These are phyloP conservation scores for Lagopus leucura DNA, from an alignment of 2,113 vertebrate genomes.

Conservation along the genomic window DNA sequence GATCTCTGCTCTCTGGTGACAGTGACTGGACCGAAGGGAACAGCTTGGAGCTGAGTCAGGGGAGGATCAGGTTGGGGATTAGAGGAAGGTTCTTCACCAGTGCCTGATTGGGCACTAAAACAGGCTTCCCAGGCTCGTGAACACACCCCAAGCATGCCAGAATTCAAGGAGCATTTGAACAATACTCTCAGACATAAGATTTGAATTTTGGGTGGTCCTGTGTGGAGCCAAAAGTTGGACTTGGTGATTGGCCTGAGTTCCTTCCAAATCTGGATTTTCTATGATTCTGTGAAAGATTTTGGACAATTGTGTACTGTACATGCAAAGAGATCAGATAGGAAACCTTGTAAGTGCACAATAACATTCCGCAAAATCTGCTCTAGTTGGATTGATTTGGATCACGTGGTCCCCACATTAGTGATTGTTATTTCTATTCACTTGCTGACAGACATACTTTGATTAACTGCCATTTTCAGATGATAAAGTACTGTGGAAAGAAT, in stretches of 20 bases:
- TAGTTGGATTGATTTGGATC: neutral
- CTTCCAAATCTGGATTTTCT: neutral
- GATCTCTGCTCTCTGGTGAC: neutral
- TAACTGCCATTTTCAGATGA: neutral
- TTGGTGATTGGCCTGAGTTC: neutral
- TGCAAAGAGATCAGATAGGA: neutral
- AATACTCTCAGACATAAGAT: neutral
- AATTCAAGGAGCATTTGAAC: neutral
- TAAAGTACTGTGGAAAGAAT: fast-evolving
- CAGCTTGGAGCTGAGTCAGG: neutral
- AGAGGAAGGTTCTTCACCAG: neutral
- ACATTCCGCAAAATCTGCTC: neutral
- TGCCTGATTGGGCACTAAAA: neutral
- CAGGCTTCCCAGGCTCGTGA: neutral
- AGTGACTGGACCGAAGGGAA: neutral
- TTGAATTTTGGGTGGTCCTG: neutral
- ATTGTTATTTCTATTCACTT: neutral
- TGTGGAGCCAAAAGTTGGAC: neutral
- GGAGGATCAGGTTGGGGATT: neutral
- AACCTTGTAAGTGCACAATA: neutral
- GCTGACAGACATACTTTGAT: neutral
- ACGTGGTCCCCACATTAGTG: neutral
- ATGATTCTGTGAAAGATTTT: neutral
- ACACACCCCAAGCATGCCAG: too few relatives aligned
- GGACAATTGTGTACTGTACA: neutral